Percentiles rank a stretch among this genome's conserved stretches.
Conservation (phyloP, 1,140 invertebrate species). For the Agrypnia vestita region DNA sequence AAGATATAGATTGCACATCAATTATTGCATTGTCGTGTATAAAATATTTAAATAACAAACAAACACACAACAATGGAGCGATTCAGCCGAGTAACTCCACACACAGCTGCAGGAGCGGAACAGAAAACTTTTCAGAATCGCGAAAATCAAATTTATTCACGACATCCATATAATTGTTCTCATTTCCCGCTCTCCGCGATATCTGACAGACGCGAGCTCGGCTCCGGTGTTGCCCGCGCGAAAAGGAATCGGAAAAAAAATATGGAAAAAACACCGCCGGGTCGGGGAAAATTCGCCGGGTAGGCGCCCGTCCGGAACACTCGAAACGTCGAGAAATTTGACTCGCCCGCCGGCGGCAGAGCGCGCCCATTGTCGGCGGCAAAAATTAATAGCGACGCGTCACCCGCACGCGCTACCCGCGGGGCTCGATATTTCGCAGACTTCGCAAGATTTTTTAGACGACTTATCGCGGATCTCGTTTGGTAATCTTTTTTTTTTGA, state of each 20-base stretch:
- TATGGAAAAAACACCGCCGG: neutral
- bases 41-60: no score
- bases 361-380: neutral
- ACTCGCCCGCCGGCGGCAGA: conserved; percentile 24
- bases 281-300: neutral
- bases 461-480: no score
- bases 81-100: no score
- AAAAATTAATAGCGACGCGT: conserved; percentile 45
- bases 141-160: no score
- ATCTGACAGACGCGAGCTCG: neutral
- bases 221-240: neutral
- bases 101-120: no score
- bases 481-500: no score
- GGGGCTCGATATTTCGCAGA: neutral
- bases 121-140: no score
- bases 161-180: conserved; percentile 1
- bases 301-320: no score
- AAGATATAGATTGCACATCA: no score
- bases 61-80: no score
- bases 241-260: neutral
- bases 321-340: neutral
- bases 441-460: no score
- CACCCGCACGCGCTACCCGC: conserved; percentile 13
- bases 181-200: neutral
- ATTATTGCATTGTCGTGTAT: no score